Evolutionary conservation across 2,113 vertebrate species (phyloP), one percentile per base, ranked within the genome.

Genomic region (Zosterops pallidus): DNA sequence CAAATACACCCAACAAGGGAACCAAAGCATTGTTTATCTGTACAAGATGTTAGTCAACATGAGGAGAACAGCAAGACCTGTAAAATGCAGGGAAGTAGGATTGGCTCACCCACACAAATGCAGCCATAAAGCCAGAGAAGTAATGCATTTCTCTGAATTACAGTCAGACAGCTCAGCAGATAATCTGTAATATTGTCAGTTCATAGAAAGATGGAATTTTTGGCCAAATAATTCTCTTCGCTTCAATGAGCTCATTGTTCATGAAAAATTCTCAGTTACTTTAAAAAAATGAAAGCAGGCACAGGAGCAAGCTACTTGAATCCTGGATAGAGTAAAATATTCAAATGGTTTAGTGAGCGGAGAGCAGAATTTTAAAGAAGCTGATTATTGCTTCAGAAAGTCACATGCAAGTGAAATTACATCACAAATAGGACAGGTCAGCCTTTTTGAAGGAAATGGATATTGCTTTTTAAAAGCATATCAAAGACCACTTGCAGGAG

Each of bases 381-480:
- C 46, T 86, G 89, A 89, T 90, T 81, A 89, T 92, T 95, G 86
- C 89, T 90, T 96, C 68, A 92, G 92, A 83, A 93, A 94, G 85
- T 92, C 83, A 77, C 56, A 70, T 26, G 29, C 79, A 95, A 92
- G 67, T 59, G 71, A 90, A 94, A 93, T 59, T 63, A 90, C 59
- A 92, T 63, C 86, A 92, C 35, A 31, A 94, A 95, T 52, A 29
- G 88, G 55, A 86, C 59, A 92, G 83, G 87, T 88, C 79, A 92
- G 86, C 59, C 46, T 64, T 96, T 93, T 33, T 62, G 71, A 94
- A 93, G 64, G 52, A 92, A 94, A 89, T 59, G 21, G 76, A 90
- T 88, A 86, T 50, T 86, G 79, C 83, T 85, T 93, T 95, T 90
- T 35, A 90, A 90, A 95, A 88, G 71, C 50, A 3, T 55, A 83